Evolutionary conservation across 2,888 invertebrate genomes (phyloP), one percentile per base, ranked within the genome.

Genomic region (Apotomis capreana): DNA sequence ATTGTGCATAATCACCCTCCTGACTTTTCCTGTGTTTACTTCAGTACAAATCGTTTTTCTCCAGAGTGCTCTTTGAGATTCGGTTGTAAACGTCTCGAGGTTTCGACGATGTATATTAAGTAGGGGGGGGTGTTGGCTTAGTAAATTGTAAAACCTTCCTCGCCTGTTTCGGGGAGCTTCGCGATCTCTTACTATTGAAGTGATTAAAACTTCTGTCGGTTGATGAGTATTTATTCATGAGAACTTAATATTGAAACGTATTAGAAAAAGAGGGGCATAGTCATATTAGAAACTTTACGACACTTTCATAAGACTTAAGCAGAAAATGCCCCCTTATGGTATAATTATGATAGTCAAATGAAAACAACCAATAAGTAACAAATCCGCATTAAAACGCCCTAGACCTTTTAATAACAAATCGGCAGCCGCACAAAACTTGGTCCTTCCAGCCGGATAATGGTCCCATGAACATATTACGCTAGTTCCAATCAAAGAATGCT

Each of bases 1-100:
- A 83, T 85, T 85, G 84, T 82, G 85, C 86, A 86, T 89, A 89
- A 89, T 89, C 87, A 84, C 80, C 85, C 85, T 87, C 83, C 86
- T 87, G 84, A 81, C 84, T 85, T 84, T 80, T 83, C 79, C 74
- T 76, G 76, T 81, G 78, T 84, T 83, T 81, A 78, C 83, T 78
- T 78, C 79, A 72, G 76, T 76, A 77, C 81, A 83, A 81, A 85
- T 79, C 76, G 82, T 79, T 82, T 81, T 80, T 77, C 79, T 79
- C 75, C 81, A 80, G 78, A 76, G 76, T 67, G 57, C 46, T 67
- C 60, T 49, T 62, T 67, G 37, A 60, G 60, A 65, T 65, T 70
- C 40, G 60, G 57, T 12, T 54, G 15, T 36, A 70, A 59, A 46
- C 55, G 64, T 49, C 65, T 70, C 46, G 54, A 60, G 40, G 60